Conservation (phyloP, 2,797 vertebrate genomes). For the Gephyroberyx darwinii region DNA sequence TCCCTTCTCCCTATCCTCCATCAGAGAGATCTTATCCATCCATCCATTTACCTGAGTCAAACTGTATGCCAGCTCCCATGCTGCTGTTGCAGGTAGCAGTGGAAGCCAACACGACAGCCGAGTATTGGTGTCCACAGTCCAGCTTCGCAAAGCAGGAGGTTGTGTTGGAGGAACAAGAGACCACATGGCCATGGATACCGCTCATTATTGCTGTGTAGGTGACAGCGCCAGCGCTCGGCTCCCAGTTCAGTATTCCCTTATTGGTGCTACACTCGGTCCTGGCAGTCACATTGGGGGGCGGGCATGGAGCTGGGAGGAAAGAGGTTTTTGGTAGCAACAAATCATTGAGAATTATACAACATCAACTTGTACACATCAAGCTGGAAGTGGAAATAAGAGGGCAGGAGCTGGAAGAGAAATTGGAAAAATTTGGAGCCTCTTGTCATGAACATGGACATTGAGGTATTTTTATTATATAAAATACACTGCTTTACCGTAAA, state of each 20-base stretch:
- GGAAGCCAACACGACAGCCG: slow-evolving; percentile 67
- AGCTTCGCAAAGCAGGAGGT: slow-evolving; percentile 72
- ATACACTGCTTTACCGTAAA: too few species aligned
- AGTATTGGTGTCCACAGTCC: slow-evolving; percentile 76
- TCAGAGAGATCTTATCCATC: too few species aligned
- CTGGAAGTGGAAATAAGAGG: neutral
- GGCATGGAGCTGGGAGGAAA: slow-evolving; percentile 77
- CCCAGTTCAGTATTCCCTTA: slow-evolving; percentile 74
- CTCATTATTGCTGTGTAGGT: slow-evolving; percentile 70
- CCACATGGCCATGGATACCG: slow-evolving; percentile 58
- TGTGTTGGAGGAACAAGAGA: slow-evolving; percentile 71
- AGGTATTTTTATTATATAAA: too few species aligned
- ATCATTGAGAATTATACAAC: slow-evolving; percentile 3
- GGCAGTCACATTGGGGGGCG: slow-evolving; percentile 69
- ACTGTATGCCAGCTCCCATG: slow-evolving; percentile 41
- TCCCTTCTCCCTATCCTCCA: too few species aligned
- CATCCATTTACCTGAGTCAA: slow-evolving; percentile 75
- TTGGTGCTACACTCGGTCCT: slow-evolving; percentile 74
- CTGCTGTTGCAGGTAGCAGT: slow-evolving; percentile 75
- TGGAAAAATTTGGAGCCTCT: too few species aligned
- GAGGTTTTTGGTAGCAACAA: slow-evolving; percentile 1
- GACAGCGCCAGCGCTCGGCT: slow-evolving; percentile 44
- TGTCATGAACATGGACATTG: too few species aligned
- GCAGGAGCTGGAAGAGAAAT: too few species aligned
- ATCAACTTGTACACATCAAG: neutral